Evolutionary conservation across 2,888 invertebrate species (phyloP).

Genomic region (Caenorhabditis zanzibari): DNA sequence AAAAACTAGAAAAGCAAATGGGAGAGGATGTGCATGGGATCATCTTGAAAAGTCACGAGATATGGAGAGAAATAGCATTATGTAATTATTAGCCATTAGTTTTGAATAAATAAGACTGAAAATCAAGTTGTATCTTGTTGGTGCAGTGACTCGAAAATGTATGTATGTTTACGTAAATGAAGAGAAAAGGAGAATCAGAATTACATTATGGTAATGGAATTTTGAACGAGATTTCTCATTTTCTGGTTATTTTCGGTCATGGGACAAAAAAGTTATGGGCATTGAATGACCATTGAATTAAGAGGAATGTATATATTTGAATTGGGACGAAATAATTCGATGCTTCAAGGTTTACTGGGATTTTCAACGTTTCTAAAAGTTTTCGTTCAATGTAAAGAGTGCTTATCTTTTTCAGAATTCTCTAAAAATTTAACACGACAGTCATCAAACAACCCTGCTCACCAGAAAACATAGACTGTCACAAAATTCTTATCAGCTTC

Average conservation of each 20-base stretch:
- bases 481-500: constrained; percentile 15
- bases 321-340: no score
- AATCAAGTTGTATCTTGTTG: constrained; percentile 6
- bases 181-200: constrained; percentile 12
- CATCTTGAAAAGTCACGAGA: constrained; percentile 25
- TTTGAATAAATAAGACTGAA: constrained; percentile 26
- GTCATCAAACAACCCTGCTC: not conserved
- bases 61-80: not conserved
- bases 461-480: constrained; percentile 16
- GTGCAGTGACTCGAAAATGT: constrained; percentile 1
- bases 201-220: constrained; percentile 58
- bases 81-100: constrained; percentile 4
- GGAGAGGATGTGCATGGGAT: constrained; percentile 21
- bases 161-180: constrained; percentile 19
- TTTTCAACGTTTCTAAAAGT: no score
- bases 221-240: constrained; percentile 44
- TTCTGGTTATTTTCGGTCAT: constrained; percentile 26
- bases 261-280: not conserved
- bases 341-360: no score
- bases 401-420: not conserved
- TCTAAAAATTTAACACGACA: not conserved
- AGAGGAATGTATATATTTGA: not conserved
- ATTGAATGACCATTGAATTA: not conserved
- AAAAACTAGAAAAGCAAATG: not conserved
- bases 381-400: no score